Base-by-base conservation (phyloP, 1,140 invertebrate genomes). In the Marisa cornuarietis region DNA sequence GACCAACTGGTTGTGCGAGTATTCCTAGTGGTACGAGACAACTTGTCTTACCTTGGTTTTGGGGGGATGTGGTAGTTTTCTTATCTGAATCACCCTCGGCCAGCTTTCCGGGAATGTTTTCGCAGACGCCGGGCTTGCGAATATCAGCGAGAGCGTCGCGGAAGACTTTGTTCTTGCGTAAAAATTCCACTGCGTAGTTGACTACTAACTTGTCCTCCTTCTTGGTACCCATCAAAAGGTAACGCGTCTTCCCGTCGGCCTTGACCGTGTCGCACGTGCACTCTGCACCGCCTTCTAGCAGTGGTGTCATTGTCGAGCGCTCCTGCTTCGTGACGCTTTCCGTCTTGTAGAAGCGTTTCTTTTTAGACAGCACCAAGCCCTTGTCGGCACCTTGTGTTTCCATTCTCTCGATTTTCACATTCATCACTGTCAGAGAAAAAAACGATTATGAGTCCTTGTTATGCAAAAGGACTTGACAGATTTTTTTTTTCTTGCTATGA, bases 171-270 rank as follows among this genome's bases (percentile, higher is more conserved):
- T 83, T 68, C 71, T 81, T 81, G 61, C 81, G 76, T 26, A 69
- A 65, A 83, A 83, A 87, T 10, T 76, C 73, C 49, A 81, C 78
- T 14, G 84, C 80, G 78, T 83, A 88, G 11, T 52, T 82, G 66
- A 85, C 68, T n/a, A 91, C 85, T 1, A 92, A 85, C 65, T 89
- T 84, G n/a, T 88, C 83, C 10, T 89, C 89, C 22, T 83, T 81
- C 22, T 85, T 86, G 72, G 88, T 84, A 20, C 92, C 93, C 93
- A 93, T 93, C 49, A 93, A 89, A 49, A 93, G 90, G 82, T 91
- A 93, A 78, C 83, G 84, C 18, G 85, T 82, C 65, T 86, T 83
- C 26, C 63, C 51, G 18, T 85, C 85, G 61, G 79, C 83, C 65
- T 87, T 84, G 76, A 87, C 78, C 51, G 85, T 79, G 14, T 86